Base-by-base conservation (phyloP, 2,113 vertebrate species). In the Neodon shergylaensis region DNA sequence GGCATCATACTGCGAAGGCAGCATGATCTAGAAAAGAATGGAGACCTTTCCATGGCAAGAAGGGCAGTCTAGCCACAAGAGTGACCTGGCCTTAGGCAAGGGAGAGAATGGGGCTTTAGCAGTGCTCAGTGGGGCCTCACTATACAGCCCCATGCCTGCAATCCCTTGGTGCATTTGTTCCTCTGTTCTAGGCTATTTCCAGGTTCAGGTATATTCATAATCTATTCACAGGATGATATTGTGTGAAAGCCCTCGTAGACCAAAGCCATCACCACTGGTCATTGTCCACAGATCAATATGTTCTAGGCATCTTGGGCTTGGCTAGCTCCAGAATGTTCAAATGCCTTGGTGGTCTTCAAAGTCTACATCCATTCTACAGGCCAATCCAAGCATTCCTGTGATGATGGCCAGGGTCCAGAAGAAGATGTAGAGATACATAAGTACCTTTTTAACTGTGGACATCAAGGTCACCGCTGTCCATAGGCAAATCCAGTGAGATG, bases 361-460 rank as follows among this genome's bases (percentile, higher is more conserved):
- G 2, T n/a, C 42, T 2, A 1, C 31, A 13, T 0, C 22, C 49
- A 22, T 68, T 22, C 3, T 12, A 65, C 26, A 54, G 3, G 76
- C 58, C 19, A 36, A 13, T 26, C 31, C 24, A 12, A 4, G 36
- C 12, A 1, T 36, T 21, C 4, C 5, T 31, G 0, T 1, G 22
- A 61, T 24, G 3, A 9, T 5, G 21, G 49, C 19, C 3, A 4
- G 28, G 26, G 31, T 33, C 54, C 66, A 70, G 8, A 83, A 70
- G n/a, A 70, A 76, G 28, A 44, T 33, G 26, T 14, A 68, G 66
- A 44, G 12, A 36, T 16, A 52, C 0, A 28, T 13, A 2, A 28
- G 14, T 5, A 1, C 9, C 22, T 24, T 36, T 72, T 24, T 17
- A 77, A 6, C 61, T 10, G 19, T 54, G n/a, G 70, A 22, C 28